Conservation (phyloP, 2,888 invertebrate species). For the Pasiphila rectangulata region DNA sequence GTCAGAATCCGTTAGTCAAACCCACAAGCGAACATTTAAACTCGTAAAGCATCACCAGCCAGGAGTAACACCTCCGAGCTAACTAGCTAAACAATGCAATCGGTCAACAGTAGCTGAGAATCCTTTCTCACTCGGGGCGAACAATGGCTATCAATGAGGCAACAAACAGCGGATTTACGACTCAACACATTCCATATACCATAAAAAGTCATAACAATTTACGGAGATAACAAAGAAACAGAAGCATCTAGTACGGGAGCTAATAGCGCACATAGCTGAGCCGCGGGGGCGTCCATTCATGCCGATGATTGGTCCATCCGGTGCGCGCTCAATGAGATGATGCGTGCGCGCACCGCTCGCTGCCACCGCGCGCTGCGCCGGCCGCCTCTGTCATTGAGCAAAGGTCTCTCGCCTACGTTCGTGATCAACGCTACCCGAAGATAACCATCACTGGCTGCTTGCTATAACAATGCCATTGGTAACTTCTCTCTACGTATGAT, state of each 20-base stretch:
- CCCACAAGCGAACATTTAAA: conserved; percentile 1
- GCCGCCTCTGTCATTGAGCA: conserved; percentile 74
- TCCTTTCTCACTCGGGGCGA: conserved; percentile 49
- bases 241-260: conserved; percentile 69
- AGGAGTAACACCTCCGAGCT: conserved; percentile 51
- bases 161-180: conserved; percentile 64
- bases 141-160: conserved; percentile 64
- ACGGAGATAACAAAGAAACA: conserved; percentile 72
- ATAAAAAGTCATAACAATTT: conserved; percentile 75
- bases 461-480: conserved; percentile 1
- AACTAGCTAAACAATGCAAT: conserved; percentile 50
- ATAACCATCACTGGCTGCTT: conserved; percentile 20
- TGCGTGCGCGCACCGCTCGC: conserved; percentile 61
- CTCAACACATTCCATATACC: conserved; percentile 62
- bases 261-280: conserved; percentile 63
- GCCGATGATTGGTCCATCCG: conserved; percentile 80
- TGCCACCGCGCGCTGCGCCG: conserved; percentile 34
- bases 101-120: conserved; percentile 46
- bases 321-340: conserved; percentile 79
- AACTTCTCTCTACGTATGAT: not conserved
- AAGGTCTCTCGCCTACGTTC: conserved; percentile 77
- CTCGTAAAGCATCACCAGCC: conserved; percentile 17
- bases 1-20: conserved; percentile 14
- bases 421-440: conserved; percentile 49
- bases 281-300: conserved; percentile 80